Evolutionary conservation across 2,888 invertebrate genomes (phyloP).

Genomic region (Leptinotarsa peninsularis): DNA sequence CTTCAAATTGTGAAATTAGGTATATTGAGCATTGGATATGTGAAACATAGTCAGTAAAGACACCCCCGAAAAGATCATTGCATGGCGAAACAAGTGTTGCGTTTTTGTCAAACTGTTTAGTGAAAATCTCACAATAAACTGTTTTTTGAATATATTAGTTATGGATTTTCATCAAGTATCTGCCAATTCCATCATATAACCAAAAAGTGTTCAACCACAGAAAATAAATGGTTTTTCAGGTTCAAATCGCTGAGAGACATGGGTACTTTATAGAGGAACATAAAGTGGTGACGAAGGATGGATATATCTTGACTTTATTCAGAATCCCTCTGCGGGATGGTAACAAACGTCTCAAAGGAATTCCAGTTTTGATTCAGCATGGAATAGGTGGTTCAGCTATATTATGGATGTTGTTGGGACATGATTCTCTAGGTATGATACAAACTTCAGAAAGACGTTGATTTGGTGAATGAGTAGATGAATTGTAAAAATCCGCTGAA

Average conservation of each 20-base stretch:
- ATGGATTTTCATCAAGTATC: no score
- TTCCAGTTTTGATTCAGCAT: background rate
- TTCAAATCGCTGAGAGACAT: conserved; percentile 62
- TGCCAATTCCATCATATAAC: no score
- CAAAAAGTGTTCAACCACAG: no score
- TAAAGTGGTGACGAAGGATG: conserved; percentile 66
- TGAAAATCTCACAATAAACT: no score
- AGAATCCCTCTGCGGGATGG: conserved; percentile 59
- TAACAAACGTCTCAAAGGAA: background rate
- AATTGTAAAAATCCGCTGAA: no score
- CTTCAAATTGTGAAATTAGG: no score
- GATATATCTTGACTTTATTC: conserved; percentile 66
- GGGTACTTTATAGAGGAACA: conserved; percentile 66
- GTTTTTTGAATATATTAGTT: no score
- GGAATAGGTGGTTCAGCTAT: background rate
- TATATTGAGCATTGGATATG: no score
- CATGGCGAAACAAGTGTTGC: no score
- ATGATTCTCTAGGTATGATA: background rate
- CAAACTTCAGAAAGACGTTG: background rate
- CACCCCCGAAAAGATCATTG: no score
- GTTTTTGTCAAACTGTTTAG: no score
- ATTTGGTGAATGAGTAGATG: background rate
- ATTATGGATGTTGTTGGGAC: background rate
- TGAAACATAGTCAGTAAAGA: no score
- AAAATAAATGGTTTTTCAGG: background rate